These are phyloP conservation scores for Helogale parvula DNA, from an alignment of 2,113 vertebrate genomes.

Conservation along the genomic window DNA sequence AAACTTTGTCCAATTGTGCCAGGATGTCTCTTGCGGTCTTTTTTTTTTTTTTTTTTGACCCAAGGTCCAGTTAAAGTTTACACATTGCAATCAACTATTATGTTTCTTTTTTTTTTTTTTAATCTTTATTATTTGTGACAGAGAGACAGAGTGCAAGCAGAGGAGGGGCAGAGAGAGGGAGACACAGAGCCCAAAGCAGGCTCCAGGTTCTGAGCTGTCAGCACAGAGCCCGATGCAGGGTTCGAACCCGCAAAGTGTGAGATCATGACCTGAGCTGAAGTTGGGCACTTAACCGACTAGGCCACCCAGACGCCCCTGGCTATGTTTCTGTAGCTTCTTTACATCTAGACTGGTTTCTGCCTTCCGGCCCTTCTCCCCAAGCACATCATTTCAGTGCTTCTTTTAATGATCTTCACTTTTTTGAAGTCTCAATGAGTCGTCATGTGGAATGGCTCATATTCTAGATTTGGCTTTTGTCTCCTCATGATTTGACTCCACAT, in stretches of 20 bases:
- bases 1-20: background rate
- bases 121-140: too few species aligned
- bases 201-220: too few species aligned
- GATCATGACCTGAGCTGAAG: too few species aligned
- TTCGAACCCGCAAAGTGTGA: too few species aligned
- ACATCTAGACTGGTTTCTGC: background rate
- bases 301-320: background rate
- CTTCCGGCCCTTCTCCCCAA: background rate
- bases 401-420: background rate
- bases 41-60: background rate
- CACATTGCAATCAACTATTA: background rate
- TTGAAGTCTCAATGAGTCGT: background rate
- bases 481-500: background rate
- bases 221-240: too few species aligned
- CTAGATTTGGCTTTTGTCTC: background rate
- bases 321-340: conserved; percentile 11
- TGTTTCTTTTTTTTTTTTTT: background rate
- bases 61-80: background rate
- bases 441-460: background rate
- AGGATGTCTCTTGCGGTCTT: background rate
- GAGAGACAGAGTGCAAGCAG: too few species aligned
- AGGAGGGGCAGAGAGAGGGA: too few species aligned
- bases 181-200: too few species aligned
- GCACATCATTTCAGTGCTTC: background rate
- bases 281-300: too few species aligned